Conservation (phyloP, 2,888 invertebrate genomes). For the Lomographa bimaculata region DNA sequence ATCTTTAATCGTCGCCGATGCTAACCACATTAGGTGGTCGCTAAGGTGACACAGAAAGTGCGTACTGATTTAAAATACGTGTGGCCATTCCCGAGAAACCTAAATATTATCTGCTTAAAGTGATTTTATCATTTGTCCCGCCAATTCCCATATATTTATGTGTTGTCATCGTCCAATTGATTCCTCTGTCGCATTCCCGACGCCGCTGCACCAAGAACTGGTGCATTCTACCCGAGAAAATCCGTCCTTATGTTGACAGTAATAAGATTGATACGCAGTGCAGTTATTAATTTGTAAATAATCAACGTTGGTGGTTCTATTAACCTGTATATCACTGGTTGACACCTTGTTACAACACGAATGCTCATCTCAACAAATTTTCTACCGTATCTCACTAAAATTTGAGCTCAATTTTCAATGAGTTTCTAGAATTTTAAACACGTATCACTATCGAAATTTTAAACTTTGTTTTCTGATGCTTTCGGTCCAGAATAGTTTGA, state of each 20-base stretch:
- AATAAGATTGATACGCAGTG: conserved; percentile 31
- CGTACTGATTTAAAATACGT: conserved; percentile 34
- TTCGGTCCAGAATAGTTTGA: conserved; percentile 23
- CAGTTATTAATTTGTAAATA: conserved; percentile 32
- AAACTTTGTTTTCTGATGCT: rapidly evolving
- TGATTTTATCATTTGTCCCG: conserved; percentile 36
- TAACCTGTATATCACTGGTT: conserved; percentile 67
- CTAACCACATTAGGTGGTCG: conserved; percentile 8
- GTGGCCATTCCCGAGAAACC: conserved; percentile 41
- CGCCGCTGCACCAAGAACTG: conserved; percentile 32
- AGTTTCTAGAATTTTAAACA: neutral
- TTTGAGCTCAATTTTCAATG: conserved; percentile 16
- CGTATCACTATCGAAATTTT: conserved; percentile 2
- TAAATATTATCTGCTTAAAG: conserved; percentile 39
- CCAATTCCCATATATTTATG: conserved; percentile 44
- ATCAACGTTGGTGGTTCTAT: conserved; percentile 60
- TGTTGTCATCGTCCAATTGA: conserved; percentile 58
- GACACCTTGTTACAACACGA: conserved; percentile 55
- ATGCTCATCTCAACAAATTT: conserved; percentile 11
- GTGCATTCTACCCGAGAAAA: conserved; percentile 13
- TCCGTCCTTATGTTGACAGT: too few species aligned
- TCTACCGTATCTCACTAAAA: neutral
- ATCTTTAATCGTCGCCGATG: too few species aligned
- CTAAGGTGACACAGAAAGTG: conserved; percentile 7
- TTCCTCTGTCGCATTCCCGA: conserved; percentile 40